phyloP scores from a whole-genome alignment of 2,888 invertebrate genomes.

The Conistra vaccinii region DNA sequence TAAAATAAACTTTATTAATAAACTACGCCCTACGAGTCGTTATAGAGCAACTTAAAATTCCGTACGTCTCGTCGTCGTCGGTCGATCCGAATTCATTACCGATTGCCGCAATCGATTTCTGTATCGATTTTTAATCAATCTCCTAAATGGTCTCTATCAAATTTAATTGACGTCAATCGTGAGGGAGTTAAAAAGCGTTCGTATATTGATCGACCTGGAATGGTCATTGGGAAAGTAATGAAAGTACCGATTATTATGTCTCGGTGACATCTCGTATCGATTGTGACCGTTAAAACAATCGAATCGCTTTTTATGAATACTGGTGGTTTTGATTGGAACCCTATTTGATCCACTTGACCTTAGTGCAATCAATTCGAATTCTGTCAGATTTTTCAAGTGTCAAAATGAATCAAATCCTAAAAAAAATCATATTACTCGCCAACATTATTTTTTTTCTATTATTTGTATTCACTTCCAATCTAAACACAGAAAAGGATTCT shows the following conservation, averaged over 20 bases:
- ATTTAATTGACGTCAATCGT: conserved; percentile 86
- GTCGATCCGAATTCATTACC: conserved; percentile 75
- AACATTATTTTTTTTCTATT: not conserved
- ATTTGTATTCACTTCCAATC: no score
- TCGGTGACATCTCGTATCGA: conserved; percentile 61
- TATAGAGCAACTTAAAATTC: conserved; percentile 77
- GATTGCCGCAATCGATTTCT: conserved; percentile 75
- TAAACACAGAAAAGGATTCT: not conserved
- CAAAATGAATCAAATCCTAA: not conserved
- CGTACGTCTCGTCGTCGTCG: conserved; percentile 66
- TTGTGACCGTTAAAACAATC: conserved; percentile 18
- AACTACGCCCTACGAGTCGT: conserved; percentile 68
- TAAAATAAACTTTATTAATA: conserved; percentile 71
- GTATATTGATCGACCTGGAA: conserved; percentile 69
- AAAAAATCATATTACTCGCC: no score
- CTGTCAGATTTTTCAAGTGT: not conserved
- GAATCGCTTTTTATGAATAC: not conserved
- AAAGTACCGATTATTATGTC: conserved; percentile 67
- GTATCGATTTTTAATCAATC: conserved; percentile 86
- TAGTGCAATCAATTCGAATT: not conserved
- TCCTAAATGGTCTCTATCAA: conserved; percentile 84
- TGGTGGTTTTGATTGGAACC: not conserved
- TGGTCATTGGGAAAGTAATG: conserved; percentile 69
- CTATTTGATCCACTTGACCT: not conserved
- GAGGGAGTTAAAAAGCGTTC: conserved; percentile 77